phyloP scores from a whole-genome alignment of 2,888 invertebrate species.

The Mesopsocus fuscifrons region DNA sequence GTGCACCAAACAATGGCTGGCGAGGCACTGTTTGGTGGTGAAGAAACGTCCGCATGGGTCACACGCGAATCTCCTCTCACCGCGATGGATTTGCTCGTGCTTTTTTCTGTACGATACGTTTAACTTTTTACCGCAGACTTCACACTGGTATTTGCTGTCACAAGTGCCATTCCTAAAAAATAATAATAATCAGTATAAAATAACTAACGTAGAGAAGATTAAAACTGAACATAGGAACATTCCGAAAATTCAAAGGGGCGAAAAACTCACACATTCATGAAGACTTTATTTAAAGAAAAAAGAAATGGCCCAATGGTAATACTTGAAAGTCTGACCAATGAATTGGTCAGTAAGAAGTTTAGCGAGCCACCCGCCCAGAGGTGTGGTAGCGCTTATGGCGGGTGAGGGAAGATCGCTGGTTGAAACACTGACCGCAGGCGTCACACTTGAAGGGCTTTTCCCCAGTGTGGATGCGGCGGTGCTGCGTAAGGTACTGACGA shows the following conservation, averaged over 20 bases:
- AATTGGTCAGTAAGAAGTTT: too few species aligned
- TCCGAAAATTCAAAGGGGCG: too few species aligned
- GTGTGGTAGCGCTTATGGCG: conserved; percentile 11
- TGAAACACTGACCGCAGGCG: conserved; percentile 13
- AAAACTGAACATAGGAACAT: too few species aligned
- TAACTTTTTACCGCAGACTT: background rate
- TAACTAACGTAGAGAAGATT: too few species aligned
- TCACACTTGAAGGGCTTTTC: conserved; percentile 14
- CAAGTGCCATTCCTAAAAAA: too few species aligned
- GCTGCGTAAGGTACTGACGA: conserved; percentile 3
- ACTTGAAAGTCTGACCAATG: too few species aligned
- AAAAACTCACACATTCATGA: too few species aligned
- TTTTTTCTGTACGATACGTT: background rate
- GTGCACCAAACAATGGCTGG: conserved; percentile 11
- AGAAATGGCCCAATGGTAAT: too few species aligned
- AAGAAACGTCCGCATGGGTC: conserved; percentile 11
- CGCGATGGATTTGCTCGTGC: background rate
- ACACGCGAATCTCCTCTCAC: conserved; percentile 10
- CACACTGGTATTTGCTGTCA: background rate
- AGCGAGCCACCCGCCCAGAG: too few species aligned
- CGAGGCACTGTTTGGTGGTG: conserved; percentile 10
- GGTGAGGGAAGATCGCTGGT: conserved; percentile 13
- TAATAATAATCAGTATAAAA: too few species aligned
- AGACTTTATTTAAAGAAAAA: too few species aligned
- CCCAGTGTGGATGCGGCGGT: conserved; percentile 13